Base-by-base conservation (phyloP, 2,113 vertebrate species). In the Geococcyx californianus region DNA sequence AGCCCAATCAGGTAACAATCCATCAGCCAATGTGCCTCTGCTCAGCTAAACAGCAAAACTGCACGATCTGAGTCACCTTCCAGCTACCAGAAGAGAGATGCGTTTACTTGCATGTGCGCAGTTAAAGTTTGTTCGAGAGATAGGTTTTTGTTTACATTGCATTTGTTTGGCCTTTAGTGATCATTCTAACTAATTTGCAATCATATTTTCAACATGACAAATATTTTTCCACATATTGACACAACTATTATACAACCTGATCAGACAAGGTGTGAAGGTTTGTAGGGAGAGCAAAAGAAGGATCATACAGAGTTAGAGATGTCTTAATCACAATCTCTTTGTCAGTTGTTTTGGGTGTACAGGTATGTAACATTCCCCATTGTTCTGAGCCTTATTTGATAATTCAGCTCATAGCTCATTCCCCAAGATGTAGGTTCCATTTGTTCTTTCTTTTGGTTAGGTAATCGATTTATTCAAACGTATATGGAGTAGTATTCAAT, bases 1-100 rank as follows among this genome's bases (percentile, higher is more conserved):
- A 98, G 97, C 81, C 98, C 99, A 77, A 93, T 99, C 95, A 97
- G 96, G 99, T 99, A 98, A 98, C 97, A 74, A 38, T 90, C 74
- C 28, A 40, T 51, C 60, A 68, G 51, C 16, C 64, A 60, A 29
- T 28, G 31, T 13, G 19, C 63, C 60, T 88, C 29, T 9, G 8
- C 42, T 87, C 55, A 56, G 60, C 60, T 89, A 81, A 89, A 70
- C 70, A 44, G 29, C 23, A 66, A 76, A 82, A 76, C 67, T 54
- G 23, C 49, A 25, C 42, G 47, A 8, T 68, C 67, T 80, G 69
- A 14, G 40, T 77, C 45, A 38, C 34, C 36, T 67, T 74, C 47
- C 56, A 87, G 26, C 82, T 90, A 70, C 40, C 33, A 66, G 63
- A 36, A 83, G 78, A 93, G 42, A 76, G 28, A 49, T 1, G 1